phyloP scores from a whole-genome alignment of 1,140 invertebrate species.

The roundworm (Caenorhabditis elegans) region WBcel235 BX284603.4:1560001-1560500 shows the following conservation, averaged over 20 bases:
- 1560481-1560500: not conserved
- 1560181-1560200: too few relatives aligned
- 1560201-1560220: not conserved
- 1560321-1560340: slow-evolving; percentile 38
- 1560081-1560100: too few relatives aligned
- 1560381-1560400: slow-evolving; percentile 50
- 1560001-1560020: too few relatives aligned
- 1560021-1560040: too few relatives aligned
- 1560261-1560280: not conserved
- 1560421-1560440: slow-evolving; percentile 18
- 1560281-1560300: slow-evolving; percentile 22
- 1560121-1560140: not conserved
- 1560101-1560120: too few relatives aligned
- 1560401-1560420: slow-evolving; percentile 17
- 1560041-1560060: too few relatives aligned
- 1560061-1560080: too few relatives aligned
- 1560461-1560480: not conserved
- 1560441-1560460: not conserved
- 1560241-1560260: not conserved
- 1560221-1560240: not conserved
- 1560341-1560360: slow-evolving; percentile 52
- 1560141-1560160: not conserved
- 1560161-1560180: not conserved
- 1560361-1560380: slow-evolving; percentile 52
- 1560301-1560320: slow-evolving; percentile 25